Base-by-base conservation (phyloP, 2,888 invertebrate species). In the Apotomis turbidana region DNA sequence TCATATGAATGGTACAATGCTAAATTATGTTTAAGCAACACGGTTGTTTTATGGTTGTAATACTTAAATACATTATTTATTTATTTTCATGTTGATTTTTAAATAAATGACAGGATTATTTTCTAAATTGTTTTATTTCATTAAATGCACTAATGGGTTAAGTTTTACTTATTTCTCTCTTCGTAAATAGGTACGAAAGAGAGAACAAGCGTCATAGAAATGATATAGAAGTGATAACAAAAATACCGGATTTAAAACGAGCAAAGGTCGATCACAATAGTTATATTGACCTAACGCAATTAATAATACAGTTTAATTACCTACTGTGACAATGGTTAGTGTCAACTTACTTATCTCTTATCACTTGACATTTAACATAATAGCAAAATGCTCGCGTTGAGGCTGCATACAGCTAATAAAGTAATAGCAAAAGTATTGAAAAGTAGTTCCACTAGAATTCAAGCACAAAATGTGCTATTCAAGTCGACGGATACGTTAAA, bases 311-410 rank as follows among this genome's bases (percentile, higher is more conserved):
- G 44, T 67, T 51, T 51, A 51, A 61, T 71, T 61, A 68, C 41
- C 49, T 44, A 57, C 67, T 49, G 61, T 67, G 41, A 68, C 13
- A 51, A 41, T 61, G 57, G 55, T 59, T 70, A 58, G 69, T 73
- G 76, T 76, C 74, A 74, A 77, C 66, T 63, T 76, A 74, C 74
- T 76, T 80, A 81, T 80, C 78, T 81, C 80, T 76, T 75, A 74
- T 69, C 70, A 75, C 62, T 71, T 67, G 4, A 38, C 5, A 57
- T 51, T 68, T 77, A 77, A 63, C 74, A 76, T 69, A 61, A 12
- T 73, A 74, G 71, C 77, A 80, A 76, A 77, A 90, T 90, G 89
- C 81, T 84, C 73, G 78, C 83, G 74, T 76, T 87, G 67, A 84
- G 77, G 68, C 74, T 85, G 38, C 77, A 76, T 75, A 76, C 71